A percentile compares a stretch with the other conserved stretches of the same genome.
Evolutionary conservation across 37 sponge, comb jelly and placozoan species (phyloP).

Genomic region (Hormiphora californensis): DNA sequence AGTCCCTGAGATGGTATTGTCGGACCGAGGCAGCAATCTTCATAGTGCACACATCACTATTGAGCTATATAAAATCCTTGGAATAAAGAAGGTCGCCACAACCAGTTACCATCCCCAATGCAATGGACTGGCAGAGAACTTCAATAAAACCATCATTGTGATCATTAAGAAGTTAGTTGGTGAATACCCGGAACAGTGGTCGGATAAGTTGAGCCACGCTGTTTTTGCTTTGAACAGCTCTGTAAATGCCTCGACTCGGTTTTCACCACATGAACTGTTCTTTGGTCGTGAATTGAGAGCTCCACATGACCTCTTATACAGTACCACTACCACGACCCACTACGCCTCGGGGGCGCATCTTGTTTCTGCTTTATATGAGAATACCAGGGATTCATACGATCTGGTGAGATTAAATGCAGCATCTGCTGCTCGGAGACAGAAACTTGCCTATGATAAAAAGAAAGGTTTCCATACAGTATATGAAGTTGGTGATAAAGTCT

Average conservation of each 20-base stretch:
- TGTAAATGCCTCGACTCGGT: neutral
- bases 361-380: neutral
- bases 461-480: neutral
- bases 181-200: neutral
- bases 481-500: neutral
- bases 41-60: neutral
- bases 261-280: neutral
- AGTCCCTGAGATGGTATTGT: neutral
- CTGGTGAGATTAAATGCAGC: neutral
- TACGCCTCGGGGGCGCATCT: constrained; percentile 22
- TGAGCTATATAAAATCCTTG: neutral
- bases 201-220: neutral
- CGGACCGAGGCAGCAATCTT: neutral
- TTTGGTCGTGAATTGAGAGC: neutral
- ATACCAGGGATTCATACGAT: constrained; percentile 1
- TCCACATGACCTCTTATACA: neutral
- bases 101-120: constrained; percentile 10
- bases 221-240: neutral
- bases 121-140: constrained; percentile 32
- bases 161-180: constrained; percentile 3
- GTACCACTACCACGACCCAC: neutral
- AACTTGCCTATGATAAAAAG: neutral
- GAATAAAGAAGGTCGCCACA: neutral
- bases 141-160: constrained; percentile 5
- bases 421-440: neutral